Evolutionary conservation across 2,888 invertebrate species (phyloP), one percentile per base, ranked within the genome.

Genomic region (Tanytarsus gracilentus): DNA sequence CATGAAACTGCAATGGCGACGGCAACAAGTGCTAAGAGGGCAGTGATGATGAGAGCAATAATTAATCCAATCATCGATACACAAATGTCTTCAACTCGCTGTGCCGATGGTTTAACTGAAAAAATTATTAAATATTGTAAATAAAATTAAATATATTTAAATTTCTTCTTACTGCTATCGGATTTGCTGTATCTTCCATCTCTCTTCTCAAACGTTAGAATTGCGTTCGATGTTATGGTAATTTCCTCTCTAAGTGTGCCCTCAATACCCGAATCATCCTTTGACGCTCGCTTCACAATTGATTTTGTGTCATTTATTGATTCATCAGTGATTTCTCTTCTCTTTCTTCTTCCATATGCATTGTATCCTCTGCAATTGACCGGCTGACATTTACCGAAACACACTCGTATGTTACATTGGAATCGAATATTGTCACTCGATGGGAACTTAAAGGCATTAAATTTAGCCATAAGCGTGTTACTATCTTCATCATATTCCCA

Each of bases 361-460:
- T 94, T 91, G 69, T 85, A 85, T 64, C 92, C 93, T 65, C 88
- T 85, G 72, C 94, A 95, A 70, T 94, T 94, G 2, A 94, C 93
- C 67, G 94, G 93, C 78, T 93, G 94, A 72, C 94, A 95, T 76
- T 85, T 88, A 71, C 93, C 93, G 70, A 94, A 94, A 79, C 94
- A 94, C 8, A 95, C 93, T 63, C 93, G 81, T 67, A 94, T 92
- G 72, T 94, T 94, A 72, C 94, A 94, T 73, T 94, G 94, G 88
- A 95, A 94, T 73, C 90, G 77, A 67, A 94, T 91, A 69, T 90
- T 93, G 69, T 94, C 93, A 69, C 92, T 92, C 67, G 88, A 90
- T 1, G 94, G 94, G 82, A 94, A 95, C 71, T 94, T 94, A 73
- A 94, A 94, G 3, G 93, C 94, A 71, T 92, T 92, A 74, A 95